Percentiles rank a stretch among this genome's conserved stretches.
phyloP scores from a whole-genome alignment of 2,113 vertebrate species.

The Nycticorax nycticorax region DNA sequence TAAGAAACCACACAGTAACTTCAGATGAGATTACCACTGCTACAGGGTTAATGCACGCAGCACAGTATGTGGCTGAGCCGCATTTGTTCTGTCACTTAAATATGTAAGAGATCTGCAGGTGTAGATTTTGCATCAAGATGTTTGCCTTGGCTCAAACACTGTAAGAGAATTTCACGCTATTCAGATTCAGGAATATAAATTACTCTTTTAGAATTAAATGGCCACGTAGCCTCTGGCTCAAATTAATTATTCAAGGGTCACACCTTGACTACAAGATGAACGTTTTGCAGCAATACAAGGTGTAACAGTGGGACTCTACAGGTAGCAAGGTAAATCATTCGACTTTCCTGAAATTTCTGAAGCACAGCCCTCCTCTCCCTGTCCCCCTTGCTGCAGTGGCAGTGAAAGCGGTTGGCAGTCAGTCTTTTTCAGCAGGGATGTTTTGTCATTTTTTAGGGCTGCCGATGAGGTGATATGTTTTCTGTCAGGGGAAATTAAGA shows the following conservation, averaged over 20 bases:
- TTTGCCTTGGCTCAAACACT: neutral
- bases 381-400: neutral
- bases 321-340: neutral
- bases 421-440: neutral
- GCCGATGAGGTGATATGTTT: slow-evolving; percentile 48
- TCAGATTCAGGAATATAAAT: neutral
- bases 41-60: neutral
- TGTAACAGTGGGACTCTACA: accelerated
- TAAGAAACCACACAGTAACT: neutral
- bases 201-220: slow-evolving; percentile 1
- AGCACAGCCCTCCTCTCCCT: neutral
- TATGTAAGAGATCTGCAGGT: neutral
- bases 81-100: neutral
- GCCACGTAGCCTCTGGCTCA: neutral
- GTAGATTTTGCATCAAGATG: neutral
- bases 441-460: slow-evolving; percentile 50
- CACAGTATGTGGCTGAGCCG: neutral
- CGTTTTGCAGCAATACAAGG: neutral
- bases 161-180: neutral
- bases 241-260: neutral
- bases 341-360: neutral
- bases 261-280: neutral
- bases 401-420: neutral
- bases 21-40: neutral
- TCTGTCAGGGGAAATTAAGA: slow-evolving; percentile 58